Evolutionary conservation across 1,140 invertebrate species (phyloP), one percentile per base, ranked within the genome.

Genomic region (Drosophila ohnishii): DNA sequence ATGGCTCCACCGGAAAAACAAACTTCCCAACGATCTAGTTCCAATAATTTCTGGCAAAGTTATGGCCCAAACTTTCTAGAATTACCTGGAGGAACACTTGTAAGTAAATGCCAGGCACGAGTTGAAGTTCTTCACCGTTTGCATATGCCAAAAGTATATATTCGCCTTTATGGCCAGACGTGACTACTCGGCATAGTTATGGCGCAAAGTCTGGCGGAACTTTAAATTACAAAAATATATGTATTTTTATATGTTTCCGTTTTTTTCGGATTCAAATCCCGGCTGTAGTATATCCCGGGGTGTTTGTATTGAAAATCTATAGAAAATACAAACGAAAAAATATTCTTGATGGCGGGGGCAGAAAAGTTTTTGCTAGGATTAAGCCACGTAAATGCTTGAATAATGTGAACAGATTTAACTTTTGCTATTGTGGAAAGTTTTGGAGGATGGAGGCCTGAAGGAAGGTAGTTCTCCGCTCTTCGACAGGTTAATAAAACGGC

Each of bases 351-450:
- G 16, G 40, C 34, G 11, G 16, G 11, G n/a, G 42, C 11, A 6
- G 44, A 56, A 75, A 55, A 75, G 44, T 39, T 75, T 75, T 50
- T 57, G 34, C 30, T 39, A 57, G 45, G 69, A 71, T 75, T 81
- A 81, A 78, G 69, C 62, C 82, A 78, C 48, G 82, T 80, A 78
- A 85, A 85, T 69, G 57, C 78, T 76, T 82, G 59, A 78, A 70
- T 86, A 78, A 78, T 78, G 66, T 67, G 69, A 76, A 60, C 62
- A 55, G 83, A 87, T 83, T 87, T 83, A 87, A 87, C 83, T 87
- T 87, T 75, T 73, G 70, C 66, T 69, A 88, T 84, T 69, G 48
- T 65, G 58, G 45, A 25, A 77, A 85, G 72, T 58, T 85, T 85
- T 22, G 14, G 9, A 9, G 55, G 57, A 16, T 16, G 37, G 30